Evolutionary conservation across 2,888 invertebrate genomes (phyloP), one percentile per base, ranked within the genome.

Genomic region (Temnothorax rugatulus): DNA sequence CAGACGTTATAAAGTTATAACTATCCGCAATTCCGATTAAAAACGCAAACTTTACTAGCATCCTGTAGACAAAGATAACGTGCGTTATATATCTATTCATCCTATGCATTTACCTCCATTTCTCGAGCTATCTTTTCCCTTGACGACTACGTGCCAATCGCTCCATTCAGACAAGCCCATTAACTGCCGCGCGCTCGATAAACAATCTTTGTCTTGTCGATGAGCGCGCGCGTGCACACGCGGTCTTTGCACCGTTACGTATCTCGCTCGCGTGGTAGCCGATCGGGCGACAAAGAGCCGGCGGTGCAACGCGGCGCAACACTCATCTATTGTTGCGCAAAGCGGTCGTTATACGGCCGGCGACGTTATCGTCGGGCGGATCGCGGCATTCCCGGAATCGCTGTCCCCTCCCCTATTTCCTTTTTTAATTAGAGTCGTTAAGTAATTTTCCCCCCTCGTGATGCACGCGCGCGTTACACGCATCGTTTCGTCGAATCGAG

Each of bases 101-200:
- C 68, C 4, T 38, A 9, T 38, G 4, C 69, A 21, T 63, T 15
- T 68, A 21, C 50, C 50, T 76, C 34, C n/a, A 21, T 7, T n/a
- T 66, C 76, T 52, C 68, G 25, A 52, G 29, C 34, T 73, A 59
- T 81, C 81, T 57, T n/a, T 81, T 11, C 63, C n/a, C 64, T 54
- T 29, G 50, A 61, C 76, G 63, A 47, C 38, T 59, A 66, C 74
- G 44, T 71, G 82, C 74, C 82, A 82, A 87, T 84, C 89, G 84
- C 74, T 89, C 87, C 89, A 88, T 87, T 88, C 89, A 86, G 84
- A 76, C 79, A 74, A 71, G 82, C 83, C 87, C 77, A 85, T 88
- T 87, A 87, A 84, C 82, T 64, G 85, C 84, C 85, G 79, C 68
- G 64, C 79, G 82, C 61, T 79, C 73, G 89, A 85, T 83, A 82